Evolutionary conservation across 2,113 vertebrate species (phyloP), one percentile per base, ranked within the genome.

Genomic region (Scalopus aquaticus): DNA sequence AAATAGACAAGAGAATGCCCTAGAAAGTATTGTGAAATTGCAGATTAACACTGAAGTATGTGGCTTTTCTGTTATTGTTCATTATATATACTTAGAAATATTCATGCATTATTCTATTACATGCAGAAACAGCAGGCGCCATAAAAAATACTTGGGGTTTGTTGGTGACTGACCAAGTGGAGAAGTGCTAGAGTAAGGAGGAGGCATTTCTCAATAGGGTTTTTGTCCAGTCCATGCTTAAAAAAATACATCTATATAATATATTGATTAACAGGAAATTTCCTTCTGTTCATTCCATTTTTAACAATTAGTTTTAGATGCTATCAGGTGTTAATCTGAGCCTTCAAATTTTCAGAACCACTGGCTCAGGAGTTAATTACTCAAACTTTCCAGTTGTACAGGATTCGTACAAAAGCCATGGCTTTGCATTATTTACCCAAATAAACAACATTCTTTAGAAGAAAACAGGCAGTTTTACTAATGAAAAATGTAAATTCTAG

Each of bases 401-500:
- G 11, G 35, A 83, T 84, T 76, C 81, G 12, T 35, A 86, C 39
- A 70, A 70, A 92, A 85, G 87, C 65, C 20, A 74, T 65, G n/a
- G 10, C 6, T 81, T 69, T 84, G 4, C 81, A 87, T 90, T 92
- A 89, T 92, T 97, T 96, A 96, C 73, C 2, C 3, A 97, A 92
- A 88, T 81, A 97, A 95, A 95, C 39, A 96, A 84, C 10, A 28
- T 93, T 90, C 28, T 97, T 93, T 39, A 87, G 35, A 95, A 88
- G 39, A 88, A 97, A 97, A 94, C 37, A 91, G 35, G 11, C 26
- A 93, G 39, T 70, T 77, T 95, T 95, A 86, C 37, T 96, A 97
- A 98, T 97, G 42, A 97, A 96, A 97, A 96, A 30, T 5, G 16
- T 96, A 96, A 94, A 91, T 96, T 97, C 32, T 26, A 88, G 39